A percentile compares a stretch with the other conserved stretches of the same genome.
Evolutionary conservation across 2,888 invertebrate species (phyloP).

Genomic region (Acrobeloides nanus): DNA sequence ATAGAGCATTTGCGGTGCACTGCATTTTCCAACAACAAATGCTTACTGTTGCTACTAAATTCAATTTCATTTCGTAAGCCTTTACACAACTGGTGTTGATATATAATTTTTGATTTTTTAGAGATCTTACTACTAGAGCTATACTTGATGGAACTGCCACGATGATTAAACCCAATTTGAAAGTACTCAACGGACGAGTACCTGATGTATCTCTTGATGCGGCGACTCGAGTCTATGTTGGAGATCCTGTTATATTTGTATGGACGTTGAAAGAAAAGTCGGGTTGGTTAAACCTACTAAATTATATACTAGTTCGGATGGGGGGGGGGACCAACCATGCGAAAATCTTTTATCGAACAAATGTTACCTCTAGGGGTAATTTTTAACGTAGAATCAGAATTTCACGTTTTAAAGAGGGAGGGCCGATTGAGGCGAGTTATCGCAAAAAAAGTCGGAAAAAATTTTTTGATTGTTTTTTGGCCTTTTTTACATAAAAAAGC

Average conservation of each 20-base stretch:
- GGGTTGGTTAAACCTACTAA: slow-evolving; percentile 9
- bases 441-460: too few relatives aligned
- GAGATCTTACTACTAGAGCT: slow-evolving; percentile 25
- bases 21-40: slow-evolving; percentile 32
- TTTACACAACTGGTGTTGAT: neutral
- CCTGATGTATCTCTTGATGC: slow-evolving; percentile 14
- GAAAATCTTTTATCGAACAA: too few relatives aligned
- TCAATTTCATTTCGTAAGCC: slow-evolving; percentile 25
- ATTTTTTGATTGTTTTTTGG: too few relatives aligned
- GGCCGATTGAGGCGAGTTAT: too few relatives aligned
- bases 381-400: too few relatives aligned
- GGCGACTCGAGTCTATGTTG: slow-evolving; percentile 23
- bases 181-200: slow-evolving; percentile 21
- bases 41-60: slow-evolving; percentile 24
- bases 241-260: slow-evolving; percentile 29
- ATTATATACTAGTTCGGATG: too few relatives aligned
- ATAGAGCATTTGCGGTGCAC: slow-evolving; percentile 33
- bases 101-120: slow-evolving; percentile 13
- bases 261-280: slow-evolving; percentile 25
- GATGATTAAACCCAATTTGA: slow-evolving; percentile 19
- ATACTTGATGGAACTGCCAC: slow-evolving; percentile 16
- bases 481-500: too few relatives aligned
- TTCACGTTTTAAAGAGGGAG: too few relatives aligned
- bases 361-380: too few relatives aligned
- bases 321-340: too few relatives aligned